Percentiles rank a stretch among this genome's conserved stretches.
Evolutionary conservation across 2,888 invertebrate species (phyloP).

Genomic region (Cristatella mucedo): DNA sequence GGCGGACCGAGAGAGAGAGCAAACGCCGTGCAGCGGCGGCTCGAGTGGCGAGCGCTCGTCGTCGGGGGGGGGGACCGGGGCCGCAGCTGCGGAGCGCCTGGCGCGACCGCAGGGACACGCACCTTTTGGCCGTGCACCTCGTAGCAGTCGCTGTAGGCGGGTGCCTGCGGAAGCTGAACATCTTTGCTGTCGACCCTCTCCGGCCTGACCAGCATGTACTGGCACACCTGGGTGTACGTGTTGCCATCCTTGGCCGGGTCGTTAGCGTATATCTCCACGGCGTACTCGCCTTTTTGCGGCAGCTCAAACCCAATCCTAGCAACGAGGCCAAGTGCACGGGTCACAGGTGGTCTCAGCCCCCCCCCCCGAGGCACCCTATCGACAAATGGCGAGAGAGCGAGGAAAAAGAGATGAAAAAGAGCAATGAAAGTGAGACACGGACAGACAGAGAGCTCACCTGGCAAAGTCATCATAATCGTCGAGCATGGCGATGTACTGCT

Average conservation of each 20-base stretch:
- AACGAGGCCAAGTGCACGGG: too few species aligned
- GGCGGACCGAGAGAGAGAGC: too few species aligned
- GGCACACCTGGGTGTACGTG: constrained; percentile 32
- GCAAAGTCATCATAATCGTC: constrained; percentile 23
- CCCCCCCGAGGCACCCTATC: too few species aligned
- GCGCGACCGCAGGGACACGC: background rate
- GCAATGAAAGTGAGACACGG: too few species aligned
- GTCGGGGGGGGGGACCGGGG: too few species aligned
- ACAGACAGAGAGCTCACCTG: constrained; percentile 11
- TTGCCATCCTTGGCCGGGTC: constrained; percentile 35
- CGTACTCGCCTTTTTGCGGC: constrained; percentile 34
- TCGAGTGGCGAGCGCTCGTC: too few species aligned
- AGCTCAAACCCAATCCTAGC: too few species aligned
- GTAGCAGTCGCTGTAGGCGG: constrained; percentile 4
- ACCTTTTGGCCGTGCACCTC: constrained; percentile 5
- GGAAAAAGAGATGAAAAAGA: too few species aligned
- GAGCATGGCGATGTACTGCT: constrained; percentile 26
- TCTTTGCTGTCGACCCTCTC: background rate
- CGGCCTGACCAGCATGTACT: constrained; percentile 21
- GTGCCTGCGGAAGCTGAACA: too few species aligned
- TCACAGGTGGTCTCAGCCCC: too few species aligned
- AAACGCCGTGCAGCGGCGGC: too few species aligned
- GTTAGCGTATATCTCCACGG: constrained; percentile 37
- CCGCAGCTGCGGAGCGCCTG: constrained; percentile 3
- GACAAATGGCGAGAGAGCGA: too few species aligned